Evolutionary conservation across 2,797 vertebrate genomes (phyloP).

Genomic region (Threskiornis aethiopicus): DNA sequence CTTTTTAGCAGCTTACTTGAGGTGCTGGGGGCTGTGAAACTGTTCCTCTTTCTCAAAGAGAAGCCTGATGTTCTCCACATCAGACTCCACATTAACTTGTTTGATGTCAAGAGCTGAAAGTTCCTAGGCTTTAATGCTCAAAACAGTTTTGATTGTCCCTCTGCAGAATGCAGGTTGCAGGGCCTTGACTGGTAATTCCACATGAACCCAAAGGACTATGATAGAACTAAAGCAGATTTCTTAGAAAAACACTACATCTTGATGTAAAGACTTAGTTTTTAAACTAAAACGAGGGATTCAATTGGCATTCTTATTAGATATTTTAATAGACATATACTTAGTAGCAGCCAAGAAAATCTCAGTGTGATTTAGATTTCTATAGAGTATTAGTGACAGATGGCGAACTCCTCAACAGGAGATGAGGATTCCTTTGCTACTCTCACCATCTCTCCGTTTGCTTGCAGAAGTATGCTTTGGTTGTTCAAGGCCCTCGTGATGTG

Average conservation of each 20-base stretch:
- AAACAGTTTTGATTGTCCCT: neutral
- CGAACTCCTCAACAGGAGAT: neutral
- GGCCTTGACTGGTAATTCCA: neutral
- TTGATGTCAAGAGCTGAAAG: neutral
- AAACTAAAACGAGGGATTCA: neutral
- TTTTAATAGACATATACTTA: neutral
- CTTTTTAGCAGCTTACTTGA: neutral
- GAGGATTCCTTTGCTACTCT: neutral
- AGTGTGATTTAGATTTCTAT: neutral
- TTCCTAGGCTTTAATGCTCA: neutral
- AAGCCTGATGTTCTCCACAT: neutral
- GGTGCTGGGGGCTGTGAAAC: neutral
- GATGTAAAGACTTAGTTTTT: neutral
- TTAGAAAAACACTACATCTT: neutral
- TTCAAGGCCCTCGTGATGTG: slow-evolving; percentile 90
- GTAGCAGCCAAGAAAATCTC: neutral
- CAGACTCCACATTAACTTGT: neutral
- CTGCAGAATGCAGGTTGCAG: neutral
- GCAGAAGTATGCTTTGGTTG: slow-evolving; percentile 87
- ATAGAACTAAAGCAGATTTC: neutral
- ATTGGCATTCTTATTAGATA: neutral
- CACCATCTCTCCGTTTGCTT: neutral
- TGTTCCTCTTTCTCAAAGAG: neutral
- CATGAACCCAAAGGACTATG: neutral
- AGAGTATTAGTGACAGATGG: neutral